These are phyloP conservation scores for Protosalanx chinensis DNA, from an alignment of 2,797 vertebrate genomes.

Conservation along the genomic window DNA sequence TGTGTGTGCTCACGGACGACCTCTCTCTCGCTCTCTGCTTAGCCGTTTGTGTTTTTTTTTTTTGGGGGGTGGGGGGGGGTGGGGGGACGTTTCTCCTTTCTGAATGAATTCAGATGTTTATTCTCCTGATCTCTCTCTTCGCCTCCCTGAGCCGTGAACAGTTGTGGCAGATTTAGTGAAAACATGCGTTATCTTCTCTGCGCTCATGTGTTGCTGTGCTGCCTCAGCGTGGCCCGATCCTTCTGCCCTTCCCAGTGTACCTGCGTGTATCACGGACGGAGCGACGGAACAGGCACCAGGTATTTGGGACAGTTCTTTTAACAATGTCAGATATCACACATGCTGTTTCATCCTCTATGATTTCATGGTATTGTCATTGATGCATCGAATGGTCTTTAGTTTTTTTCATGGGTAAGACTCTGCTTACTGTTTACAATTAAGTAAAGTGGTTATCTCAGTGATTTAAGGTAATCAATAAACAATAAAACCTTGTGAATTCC, in stretches of 20 bases:
- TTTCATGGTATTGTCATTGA: no score
- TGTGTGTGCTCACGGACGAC: constrained; percentile 34
- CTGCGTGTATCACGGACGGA: constrained; percentile 81
- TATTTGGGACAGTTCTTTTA: constrained; percentile 55
- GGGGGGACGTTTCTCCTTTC: background rate
- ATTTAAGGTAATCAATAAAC: no score
- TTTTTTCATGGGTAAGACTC: no score
- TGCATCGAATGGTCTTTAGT: no score
- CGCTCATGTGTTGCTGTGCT: constrained; percentile 73
- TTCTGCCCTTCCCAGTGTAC: constrained; percentile 92
- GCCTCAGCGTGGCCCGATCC: constrained; percentile 63
- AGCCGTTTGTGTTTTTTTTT: constrained; percentile 23
- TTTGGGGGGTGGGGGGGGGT: no score
- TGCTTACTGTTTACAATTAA: no score
- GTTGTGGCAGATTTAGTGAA: constrained; percentile 40
- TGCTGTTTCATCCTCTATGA: no score
- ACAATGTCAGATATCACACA: background rate
- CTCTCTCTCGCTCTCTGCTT: constrained; percentile 11
- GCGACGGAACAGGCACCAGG: constrained; percentile 83
- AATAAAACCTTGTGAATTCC: no score
- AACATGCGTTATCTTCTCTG: constrained; percentile 76
- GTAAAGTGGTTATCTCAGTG: no score
- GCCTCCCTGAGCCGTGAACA: constrained; percentile 32
- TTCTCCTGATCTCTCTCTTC: constrained; percentile 46
- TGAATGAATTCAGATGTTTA: constrained; percentile 50